phyloP scores from a whole-genome alignment of 2,113 vertebrate genomes.

The Puntigrus tetrazona region DNA sequence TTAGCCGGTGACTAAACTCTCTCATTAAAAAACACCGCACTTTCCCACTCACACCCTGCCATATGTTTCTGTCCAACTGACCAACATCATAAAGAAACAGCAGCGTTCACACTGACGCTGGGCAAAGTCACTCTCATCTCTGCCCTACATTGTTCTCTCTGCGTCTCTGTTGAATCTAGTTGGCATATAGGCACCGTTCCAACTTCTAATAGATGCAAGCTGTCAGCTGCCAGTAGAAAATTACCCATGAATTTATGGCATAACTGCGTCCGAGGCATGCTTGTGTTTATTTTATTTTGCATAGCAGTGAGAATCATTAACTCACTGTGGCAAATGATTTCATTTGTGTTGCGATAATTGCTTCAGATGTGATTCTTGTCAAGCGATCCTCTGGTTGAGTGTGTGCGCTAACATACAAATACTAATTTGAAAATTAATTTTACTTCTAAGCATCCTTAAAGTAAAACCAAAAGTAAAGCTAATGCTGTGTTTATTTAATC shows the following conservation, averaged over 20 bases:
- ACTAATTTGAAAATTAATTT: neutral
- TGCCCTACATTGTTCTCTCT: conserved; percentile 59
- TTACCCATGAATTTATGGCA: conserved; percentile 62
- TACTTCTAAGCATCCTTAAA: neutral
- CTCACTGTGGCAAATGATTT: neutral
- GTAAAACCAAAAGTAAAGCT: too few species aligned
- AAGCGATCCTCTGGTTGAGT: neutral
- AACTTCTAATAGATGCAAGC: conserved; percentile 26
- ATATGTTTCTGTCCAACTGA: conserved; percentile 50
- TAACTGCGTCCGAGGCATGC: conserved; percentile 65
- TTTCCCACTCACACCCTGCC: conserved; percentile 56
- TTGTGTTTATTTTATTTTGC: conserved; percentile 70
- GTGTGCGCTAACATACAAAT: neutral
- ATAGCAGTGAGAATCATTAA: conserved; percentile 38
- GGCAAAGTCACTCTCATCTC: conserved; percentile 52
- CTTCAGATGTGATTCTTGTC: conserved; percentile 12
- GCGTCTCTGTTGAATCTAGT: conserved; percentile 42
- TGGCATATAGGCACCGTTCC: neutral
- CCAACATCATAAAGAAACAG: neutral
- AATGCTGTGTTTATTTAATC: neutral
- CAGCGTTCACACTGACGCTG: neutral
- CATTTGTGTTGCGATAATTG: neutral
- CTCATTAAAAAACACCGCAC: conserved; percentile 56
- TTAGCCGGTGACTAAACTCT: conserved; percentile 53
- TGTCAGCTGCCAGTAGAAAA: conserved; percentile 62